Conservation (phyloP, 2,797 vertebrate species). For the Crax fasciolata region DNA sequence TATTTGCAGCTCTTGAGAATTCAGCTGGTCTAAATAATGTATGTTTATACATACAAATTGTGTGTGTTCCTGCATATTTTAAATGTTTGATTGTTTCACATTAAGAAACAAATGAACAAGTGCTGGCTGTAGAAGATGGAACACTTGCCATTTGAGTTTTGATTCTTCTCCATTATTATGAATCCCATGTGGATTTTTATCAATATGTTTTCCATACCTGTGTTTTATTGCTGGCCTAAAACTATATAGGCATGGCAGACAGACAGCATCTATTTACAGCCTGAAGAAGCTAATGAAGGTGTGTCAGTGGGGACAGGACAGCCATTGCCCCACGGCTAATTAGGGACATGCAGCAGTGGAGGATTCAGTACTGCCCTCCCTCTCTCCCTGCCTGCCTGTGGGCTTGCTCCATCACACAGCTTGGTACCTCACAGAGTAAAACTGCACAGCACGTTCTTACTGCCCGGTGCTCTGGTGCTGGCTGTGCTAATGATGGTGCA, state of each 20-base stretch:
- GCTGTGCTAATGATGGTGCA: background rate
- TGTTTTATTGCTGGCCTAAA: conserved; percentile 26
- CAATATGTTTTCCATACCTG: background rate
- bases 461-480: background rate
- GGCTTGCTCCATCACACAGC: background rate
- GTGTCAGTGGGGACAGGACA: background rate
- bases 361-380: background rate
- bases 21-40: conserved; percentile 74
- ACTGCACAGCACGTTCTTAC: background rate
- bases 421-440: background rate
- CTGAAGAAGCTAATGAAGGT: background rate
- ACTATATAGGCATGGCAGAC: background rate
- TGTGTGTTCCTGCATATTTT: conserved; percentile 62
- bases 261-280: conserved; percentile 23
- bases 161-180: background rate
- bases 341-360: background rate
- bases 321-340: background rate
- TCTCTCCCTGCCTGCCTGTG: background rate
- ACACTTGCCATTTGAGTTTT: conserved; percentile 18
- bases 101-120: conserved; percentile 45
- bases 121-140: background rate
- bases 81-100: conserved; percentile 56
- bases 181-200: background rate
- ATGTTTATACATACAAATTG: conserved; percentile 68
- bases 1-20: conserved; percentile 64